Evolutionary conservation across 2,797 vertebrate species (phyloP).

Genomic region (Euphonia xanthogaster): DNA sequence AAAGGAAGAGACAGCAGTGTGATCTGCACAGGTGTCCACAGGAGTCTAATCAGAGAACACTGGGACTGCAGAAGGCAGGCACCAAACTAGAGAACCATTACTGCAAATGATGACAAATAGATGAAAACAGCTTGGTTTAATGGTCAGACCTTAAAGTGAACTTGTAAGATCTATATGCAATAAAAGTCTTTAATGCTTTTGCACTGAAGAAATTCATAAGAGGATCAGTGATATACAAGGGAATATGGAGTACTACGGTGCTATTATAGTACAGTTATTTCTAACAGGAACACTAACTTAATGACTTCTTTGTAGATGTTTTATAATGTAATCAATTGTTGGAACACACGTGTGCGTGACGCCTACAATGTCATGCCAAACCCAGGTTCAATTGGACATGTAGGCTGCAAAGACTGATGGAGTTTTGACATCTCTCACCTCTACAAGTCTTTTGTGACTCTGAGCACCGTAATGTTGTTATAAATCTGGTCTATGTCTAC

Average conservation of each 20-base stretch:
- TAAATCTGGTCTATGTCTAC: background rate
- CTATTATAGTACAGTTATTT: background rate
- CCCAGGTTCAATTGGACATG: background rate
- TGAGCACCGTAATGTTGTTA: background rate
- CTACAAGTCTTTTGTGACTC: background rate
- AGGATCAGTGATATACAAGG: constrained; percentile 17
- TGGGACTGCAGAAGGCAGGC: background rate
- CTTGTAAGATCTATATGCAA: constrained; percentile 46
- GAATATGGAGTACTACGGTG: background rate
- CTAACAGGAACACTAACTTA: background rate
- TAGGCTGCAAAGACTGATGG: background rate
- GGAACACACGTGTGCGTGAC: accelerated
- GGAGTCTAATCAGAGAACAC: constrained; percentile 9
- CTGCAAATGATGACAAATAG: constrained; percentile 59
- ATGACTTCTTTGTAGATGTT: background rate
- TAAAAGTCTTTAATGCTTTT: constrained; percentile 40
- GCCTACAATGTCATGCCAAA: background rate
- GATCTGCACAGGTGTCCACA: constrained; percentile 16
- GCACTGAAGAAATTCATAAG: constrained; percentile 6
- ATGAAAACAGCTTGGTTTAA: constrained; percentile 36
- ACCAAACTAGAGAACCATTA: constrained; percentile 1
- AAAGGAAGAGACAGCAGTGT: background rate
- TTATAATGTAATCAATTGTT: background rate
- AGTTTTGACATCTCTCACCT: background rate
- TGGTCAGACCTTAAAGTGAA: constrained; percentile 44